phyloP scores from a whole-genome alignment of 1,140 invertebrate species.

The Drosophila tsacasi region DNA sequence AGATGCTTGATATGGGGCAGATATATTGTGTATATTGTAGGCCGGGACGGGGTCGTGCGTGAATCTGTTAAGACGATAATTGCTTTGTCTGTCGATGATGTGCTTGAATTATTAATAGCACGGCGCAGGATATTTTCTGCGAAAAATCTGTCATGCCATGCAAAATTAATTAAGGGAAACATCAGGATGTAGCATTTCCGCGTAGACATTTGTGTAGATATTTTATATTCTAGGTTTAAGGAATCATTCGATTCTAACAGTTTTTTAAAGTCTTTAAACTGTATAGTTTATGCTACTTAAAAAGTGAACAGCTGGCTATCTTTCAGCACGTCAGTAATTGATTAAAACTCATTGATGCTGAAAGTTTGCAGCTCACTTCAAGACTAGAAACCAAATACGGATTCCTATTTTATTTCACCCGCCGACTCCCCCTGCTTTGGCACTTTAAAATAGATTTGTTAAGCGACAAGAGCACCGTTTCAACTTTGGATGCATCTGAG shows the following conservation, averaged over 20 bases:
- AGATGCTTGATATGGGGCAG: constrained; percentile 29
- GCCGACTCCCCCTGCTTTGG: no score
- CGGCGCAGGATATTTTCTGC: constrained; percentile 14
- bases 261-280: constrained; percentile 50
- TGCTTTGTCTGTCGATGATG: constrained; percentile 45
- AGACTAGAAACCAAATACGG: constrained; percentile 9
- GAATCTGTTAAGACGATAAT: constrained; percentile 60
- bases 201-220: neutral
- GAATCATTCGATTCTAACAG: neutral
- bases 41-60: constrained; percentile 8
- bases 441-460: constrained; percentile 73
- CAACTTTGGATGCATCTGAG: neutral
- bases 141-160: constrained; percentile 11
- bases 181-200: constrained; percentile 9
- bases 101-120: constrained; percentile 51
- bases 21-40: constrained; percentile 1
- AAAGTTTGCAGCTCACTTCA: constrained; percentile 40
- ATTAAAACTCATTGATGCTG: constrained; percentile 64
- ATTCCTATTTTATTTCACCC: neutral
- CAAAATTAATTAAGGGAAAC: constrained; percentile 23
- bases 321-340: constrained; percentile 50
- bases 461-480: constrained; percentile 43
- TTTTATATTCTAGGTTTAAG: constrained; percentile 8
- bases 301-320: neutral
- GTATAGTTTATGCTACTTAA: constrained; percentile 1